Percentiles rank a stretch among this genome's conserved stretches.
Evolutionary conservation across 2,888 invertebrate genomes (phyloP).

Genomic region (Apoderus coryli): DNA sequence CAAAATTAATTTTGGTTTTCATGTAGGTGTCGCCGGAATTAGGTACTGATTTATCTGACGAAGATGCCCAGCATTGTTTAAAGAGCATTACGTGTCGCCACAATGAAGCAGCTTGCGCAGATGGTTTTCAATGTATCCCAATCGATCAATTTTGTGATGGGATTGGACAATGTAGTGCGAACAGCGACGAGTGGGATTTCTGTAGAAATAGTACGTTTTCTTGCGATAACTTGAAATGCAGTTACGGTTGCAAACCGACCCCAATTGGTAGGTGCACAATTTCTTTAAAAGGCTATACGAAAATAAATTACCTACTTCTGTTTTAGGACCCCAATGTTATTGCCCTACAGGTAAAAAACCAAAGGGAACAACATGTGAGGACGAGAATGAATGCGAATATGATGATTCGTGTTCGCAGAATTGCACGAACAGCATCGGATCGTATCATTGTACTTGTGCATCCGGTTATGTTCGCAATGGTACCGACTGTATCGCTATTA

Average conservation of each 20-base stretch:
- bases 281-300: slow-evolving; percentile 2
- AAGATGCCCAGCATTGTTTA: slow-evolving; percentile 48
- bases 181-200: slow-evolving; percentile 57
- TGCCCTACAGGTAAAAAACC: slow-evolving; percentile 55
- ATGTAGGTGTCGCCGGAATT: slow-evolving; percentile 29
- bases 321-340: slow-evolving; percentile 53
- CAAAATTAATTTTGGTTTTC: background rate
- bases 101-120: slow-evolving; percentile 53
- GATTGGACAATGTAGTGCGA: slow-evolving; percentile 51
- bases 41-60: slow-evolving; percentile 48
- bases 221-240: slow-evolving; percentile 26
- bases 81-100: slow-evolving; percentile 47
- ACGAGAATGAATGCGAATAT: slow-evolving; percentile 62
- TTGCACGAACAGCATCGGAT: slow-evolving; percentile 52
- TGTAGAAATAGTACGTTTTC: slow-evolving; percentile 36
- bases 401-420: slow-evolving; percentile 60
- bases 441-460: slow-evolving; percentile 58
- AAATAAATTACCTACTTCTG: background rate
- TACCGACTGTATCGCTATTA: slow-evolving; percentile 49
- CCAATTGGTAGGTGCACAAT: slow-evolving; percentile 29
- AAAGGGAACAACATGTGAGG: slow-evolving; percentile 47
- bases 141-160: slow-evolving; percentile 50
- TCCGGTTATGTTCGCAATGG: slow-evolving; percentile 49
- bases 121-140: slow-evolving; percentile 41
- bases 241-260: slow-evolving; percentile 55